phyloP scores from a whole-genome alignment of 2,113 vertebrate genomes.

The Periophthalmodon schlosseri region DNA sequence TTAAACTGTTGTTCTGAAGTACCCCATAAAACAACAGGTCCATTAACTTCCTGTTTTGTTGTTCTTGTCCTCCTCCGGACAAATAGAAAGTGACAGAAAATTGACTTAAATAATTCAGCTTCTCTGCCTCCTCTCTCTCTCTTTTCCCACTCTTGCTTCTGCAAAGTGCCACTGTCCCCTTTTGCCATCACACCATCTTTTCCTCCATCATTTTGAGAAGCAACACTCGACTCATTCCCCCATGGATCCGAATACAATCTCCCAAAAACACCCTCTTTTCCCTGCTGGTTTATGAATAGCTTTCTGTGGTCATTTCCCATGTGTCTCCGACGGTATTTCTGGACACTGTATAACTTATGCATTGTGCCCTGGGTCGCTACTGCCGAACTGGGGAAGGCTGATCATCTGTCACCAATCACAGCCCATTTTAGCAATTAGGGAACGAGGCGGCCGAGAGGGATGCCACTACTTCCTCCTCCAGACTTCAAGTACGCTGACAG shows the following conservation, averaged over 20 bases:
- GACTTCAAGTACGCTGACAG: conserved; percentile 6
- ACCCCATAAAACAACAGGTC: not conserved
- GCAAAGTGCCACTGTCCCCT: conserved; percentile 35
- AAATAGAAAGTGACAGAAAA: conserved; percentile 6
- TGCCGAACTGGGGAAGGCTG: not conserved
- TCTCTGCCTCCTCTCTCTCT: not conserved
- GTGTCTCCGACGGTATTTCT: conserved; percentile 12
- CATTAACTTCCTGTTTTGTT: not conserved
- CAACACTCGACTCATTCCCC: conserved; percentile 38
- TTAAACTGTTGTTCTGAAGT: not conserved
- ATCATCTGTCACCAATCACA: conserved; percentile 28
- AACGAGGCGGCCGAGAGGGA: conserved; percentile 24
- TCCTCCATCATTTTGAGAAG: conserved; percentile 15
- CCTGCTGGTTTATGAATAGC: conserved; percentile 46
- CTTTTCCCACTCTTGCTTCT: conserved; percentile 24
- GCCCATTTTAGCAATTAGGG: conserved; percentile 35
- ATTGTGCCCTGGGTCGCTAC: not conserved
- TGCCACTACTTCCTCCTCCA: conserved; percentile 2
- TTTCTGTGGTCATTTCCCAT: conserved; percentile 40
- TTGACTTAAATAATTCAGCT: not conserved
- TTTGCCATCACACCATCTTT: conserved; percentile 32
- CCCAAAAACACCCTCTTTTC: conserved; percentile 23
- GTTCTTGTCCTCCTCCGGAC: not conserved
- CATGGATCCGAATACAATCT: conserved; percentile 29
- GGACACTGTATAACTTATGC: not conserved